Evolutionary conservation across 2,113 vertebrate species (phyloP).

Genomic region (Chaenocephalus aceratus): DNA sequence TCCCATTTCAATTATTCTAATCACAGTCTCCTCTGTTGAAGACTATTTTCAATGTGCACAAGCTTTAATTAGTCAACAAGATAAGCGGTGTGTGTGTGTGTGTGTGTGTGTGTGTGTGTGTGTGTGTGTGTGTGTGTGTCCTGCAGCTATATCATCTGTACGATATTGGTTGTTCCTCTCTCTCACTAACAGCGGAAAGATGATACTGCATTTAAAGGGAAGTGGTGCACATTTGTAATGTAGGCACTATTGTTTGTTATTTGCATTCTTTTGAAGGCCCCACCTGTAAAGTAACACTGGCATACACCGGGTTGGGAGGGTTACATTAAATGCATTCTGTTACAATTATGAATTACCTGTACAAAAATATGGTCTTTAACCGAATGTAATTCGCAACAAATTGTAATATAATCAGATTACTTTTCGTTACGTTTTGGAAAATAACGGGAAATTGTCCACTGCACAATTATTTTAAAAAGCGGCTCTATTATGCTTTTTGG

Average conservation of each 20-base stretch:
- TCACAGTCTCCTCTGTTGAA: constrained; percentile 34
- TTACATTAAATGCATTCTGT: too few relatives aligned
- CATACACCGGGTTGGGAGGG: too few relatives aligned
- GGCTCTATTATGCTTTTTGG: too few relatives aligned
- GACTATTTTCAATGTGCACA: constrained; percentile 36
- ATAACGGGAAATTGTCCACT: too few relatives aligned
- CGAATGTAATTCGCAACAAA: too few relatives aligned
- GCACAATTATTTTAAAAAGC: too few relatives aligned
- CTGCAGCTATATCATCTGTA: constrained; percentile 17
- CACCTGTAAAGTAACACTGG: not conserved
- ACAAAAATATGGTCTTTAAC: too few relatives aligned
- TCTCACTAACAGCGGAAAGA: not conserved
- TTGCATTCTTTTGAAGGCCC: not conserved
- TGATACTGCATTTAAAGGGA: constrained; percentile 2
- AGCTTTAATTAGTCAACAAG: constrained; percentile 53
- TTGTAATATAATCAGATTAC: too few relatives aligned
- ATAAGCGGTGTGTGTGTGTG: constrained; percentile 17
- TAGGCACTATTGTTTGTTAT: not conserved
- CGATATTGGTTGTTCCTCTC: constrained; percentile 3
- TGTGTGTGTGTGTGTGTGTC: not conserved
- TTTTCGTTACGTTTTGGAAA: too few relatives aligned
- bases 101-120: not conserved
- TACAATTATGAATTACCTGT: too few relatives aligned
- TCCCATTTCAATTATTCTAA: constrained; percentile 49
- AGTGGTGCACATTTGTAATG: not conserved